These are phyloP conservation scores for Craseonycteris thonglongyai DNA, from an alignment of 2,113 vertebrate genomes.

Conservation along the genomic window DNA sequence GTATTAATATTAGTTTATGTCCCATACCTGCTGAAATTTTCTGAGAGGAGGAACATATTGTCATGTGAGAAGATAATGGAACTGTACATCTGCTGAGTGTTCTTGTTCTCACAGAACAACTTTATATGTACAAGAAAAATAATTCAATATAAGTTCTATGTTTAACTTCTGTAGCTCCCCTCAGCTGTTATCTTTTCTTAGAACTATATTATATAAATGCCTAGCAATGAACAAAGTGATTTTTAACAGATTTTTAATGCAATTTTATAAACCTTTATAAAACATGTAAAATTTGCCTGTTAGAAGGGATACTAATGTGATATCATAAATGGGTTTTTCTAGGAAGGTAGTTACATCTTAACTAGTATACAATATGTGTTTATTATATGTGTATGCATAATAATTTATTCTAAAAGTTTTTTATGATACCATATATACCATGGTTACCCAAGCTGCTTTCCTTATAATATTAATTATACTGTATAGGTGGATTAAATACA, in stretches of 20 bases:
- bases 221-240: conserved; percentile 25
- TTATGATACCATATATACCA: background rate
- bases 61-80: conserved; percentile 45
- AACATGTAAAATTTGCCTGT: background rate
- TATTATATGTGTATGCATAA: background rate
- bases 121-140: conserved; percentile 29
- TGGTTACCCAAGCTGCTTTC: background rate
- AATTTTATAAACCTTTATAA: conserved; percentile 30
- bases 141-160: conserved; percentile 27
- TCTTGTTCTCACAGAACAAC: conserved; percentile 12
- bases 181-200: conserved; percentile 38
- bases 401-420: background rate
- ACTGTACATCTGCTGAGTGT: conserved; percentile 42
- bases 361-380: background rate
- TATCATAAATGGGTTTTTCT: background rate
- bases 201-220: conserved; percentile 43
- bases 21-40: conserved; percentile 33
- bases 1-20: conserved; percentile 34
- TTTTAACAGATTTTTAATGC: conserved; percentile 36
- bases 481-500: background rate
- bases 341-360: background rate
- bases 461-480: background rate
- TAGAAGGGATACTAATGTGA: background rate
- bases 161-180: background rate
- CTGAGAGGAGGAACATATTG: conserved; percentile 46